phyloP scores from a whole-genome alignment of 1,140 invertebrate genomes.

The Dendrolimus kikuchii region DNA sequence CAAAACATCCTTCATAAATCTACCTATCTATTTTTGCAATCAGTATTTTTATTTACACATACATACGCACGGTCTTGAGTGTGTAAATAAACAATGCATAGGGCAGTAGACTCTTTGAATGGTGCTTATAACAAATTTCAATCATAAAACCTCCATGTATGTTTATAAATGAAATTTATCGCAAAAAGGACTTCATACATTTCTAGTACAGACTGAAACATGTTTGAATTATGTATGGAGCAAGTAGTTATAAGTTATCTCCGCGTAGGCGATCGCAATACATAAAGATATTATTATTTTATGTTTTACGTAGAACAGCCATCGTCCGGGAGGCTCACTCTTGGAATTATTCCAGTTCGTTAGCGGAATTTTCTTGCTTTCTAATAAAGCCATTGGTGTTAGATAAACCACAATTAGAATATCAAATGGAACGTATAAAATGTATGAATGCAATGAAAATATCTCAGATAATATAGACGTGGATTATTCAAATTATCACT shows the following conservation, averaged over 20 bases:
- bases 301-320: slow-evolving; percentile 14
- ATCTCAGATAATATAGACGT: slow-evolving; percentile 6
- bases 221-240: slow-evolving; percentile 50
- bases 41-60: too few relatives aligned
- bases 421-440: slow-evolving; percentile 11
- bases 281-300: slow-evolving; percentile 27
- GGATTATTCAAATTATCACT: slow-evolving; percentile 4
- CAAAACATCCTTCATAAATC: too few relatives aligned
- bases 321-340: slow-evolving; percentile 4
- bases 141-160: slow-evolving; percentile 7
- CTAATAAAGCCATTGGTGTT: slow-evolving; percentile 26
- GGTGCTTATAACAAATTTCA: slow-evolving; percentile 2
- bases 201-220: slow-evolving; percentile 35
- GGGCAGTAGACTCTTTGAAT: too few relatives aligned
- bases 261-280: slow-evolving; percentile 40
- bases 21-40: too few relatives aligned
- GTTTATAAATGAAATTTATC: slow-evolving; percentile 26
- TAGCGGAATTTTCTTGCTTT: slow-evolving; percentile 30
- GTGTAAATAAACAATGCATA: too few relatives aligned
- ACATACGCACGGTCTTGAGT: too few relatives aligned
- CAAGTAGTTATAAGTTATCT: slow-evolving; percentile 30
- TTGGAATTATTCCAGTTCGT: slow-evolving; percentile 20
- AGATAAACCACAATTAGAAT: slow-evolving; percentile 17
- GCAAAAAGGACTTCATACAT: slow-evolving; percentile 48
- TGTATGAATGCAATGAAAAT: slow-evolving; percentile 9